Evolutionary conservation across 2,113 vertebrate species (phyloP).

Genomic region (Phylloscopus whistleri): DNA sequence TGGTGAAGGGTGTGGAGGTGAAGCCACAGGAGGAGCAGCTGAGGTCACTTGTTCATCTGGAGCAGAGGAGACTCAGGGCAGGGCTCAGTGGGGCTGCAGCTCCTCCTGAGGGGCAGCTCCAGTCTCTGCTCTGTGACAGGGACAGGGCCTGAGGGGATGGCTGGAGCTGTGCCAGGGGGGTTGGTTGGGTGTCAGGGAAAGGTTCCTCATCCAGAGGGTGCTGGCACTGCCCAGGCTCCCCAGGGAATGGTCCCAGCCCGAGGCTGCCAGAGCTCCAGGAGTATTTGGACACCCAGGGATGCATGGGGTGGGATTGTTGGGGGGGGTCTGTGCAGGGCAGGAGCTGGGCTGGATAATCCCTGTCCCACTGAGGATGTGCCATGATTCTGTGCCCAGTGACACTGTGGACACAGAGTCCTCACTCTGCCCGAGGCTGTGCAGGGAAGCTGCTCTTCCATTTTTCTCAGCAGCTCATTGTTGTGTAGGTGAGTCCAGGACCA

Average conservation of each 20-base stretch:
- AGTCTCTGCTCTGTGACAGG: not conserved
- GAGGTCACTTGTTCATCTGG: not conserved
- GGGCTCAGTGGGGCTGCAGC: not conserved
- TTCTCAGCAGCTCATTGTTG: not conserved
- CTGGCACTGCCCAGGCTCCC: not conserved
- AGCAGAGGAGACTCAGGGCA: not conserved
- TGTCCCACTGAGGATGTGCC: not conserved
- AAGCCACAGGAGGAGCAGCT: not conserved
- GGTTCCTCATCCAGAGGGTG: not conserved
- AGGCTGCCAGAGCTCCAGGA: not conserved
- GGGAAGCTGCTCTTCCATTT: not conserved
- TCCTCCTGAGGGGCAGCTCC: not conserved
- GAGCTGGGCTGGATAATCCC: accelerated
- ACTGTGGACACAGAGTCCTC: not conserved
- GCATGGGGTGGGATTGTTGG: not conserved
- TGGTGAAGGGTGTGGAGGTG: not conserved
- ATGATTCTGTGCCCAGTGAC: not conserved
- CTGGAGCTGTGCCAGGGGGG: not conserved
- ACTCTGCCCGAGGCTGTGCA: not conserved
- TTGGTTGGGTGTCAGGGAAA: accelerated
- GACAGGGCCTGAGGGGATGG: not conserved
- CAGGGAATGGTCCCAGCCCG: not conserved
- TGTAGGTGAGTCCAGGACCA: not conserved
- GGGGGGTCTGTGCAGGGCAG: not conserved
- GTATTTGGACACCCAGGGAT: not conserved